Evolutionary conservation across 2,797 vertebrate genomes (phyloP).

Genomic region (Danio jaintianensis): DNA sequence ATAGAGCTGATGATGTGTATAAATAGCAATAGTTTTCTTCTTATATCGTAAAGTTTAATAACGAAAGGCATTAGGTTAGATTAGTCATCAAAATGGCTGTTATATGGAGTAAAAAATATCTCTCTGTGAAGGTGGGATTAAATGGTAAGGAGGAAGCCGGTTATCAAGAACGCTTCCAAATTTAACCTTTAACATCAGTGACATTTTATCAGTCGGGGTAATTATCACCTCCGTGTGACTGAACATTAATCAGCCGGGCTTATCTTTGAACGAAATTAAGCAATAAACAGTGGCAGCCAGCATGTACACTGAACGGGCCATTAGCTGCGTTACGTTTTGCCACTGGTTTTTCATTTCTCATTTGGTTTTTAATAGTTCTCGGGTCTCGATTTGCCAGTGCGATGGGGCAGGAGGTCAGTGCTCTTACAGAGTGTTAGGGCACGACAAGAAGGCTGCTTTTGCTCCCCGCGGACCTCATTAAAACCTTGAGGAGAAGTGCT

Average conservation of each 20-base stretch:
- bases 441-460: neutral
- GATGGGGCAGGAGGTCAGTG: conserved; percentile 31
- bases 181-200: conserved; percentile 38
- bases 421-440: conserved; percentile 32
- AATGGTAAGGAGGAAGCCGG: neutral
- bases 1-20: neutral
- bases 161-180: neutral
- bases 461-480: conserved; percentile 57
- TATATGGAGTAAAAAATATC: neutral
- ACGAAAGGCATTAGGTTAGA: neutral
- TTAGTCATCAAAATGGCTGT: neutral
- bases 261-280: conserved; percentile 35
- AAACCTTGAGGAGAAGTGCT: conserved; percentile 40
- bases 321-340: neutral
- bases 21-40: neutral
- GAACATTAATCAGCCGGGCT: conserved; percentile 38
- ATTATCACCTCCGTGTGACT: conserved; percentile 27
- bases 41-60: neutral
- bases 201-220: conserved; percentile 15
- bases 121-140: neutral
- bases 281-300: conserved; percentile 20
- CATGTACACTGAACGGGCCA: conserved; percentile 26
- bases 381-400: neutral
- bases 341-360: conserved; percentile 39
- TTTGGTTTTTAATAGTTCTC: conserved; percentile 35